Evolutionary conservation across 2,888 invertebrate species (phyloP), one percentile per base, ranked within the genome.

Genomic region (Cyclophora albipunctata): DNA sequence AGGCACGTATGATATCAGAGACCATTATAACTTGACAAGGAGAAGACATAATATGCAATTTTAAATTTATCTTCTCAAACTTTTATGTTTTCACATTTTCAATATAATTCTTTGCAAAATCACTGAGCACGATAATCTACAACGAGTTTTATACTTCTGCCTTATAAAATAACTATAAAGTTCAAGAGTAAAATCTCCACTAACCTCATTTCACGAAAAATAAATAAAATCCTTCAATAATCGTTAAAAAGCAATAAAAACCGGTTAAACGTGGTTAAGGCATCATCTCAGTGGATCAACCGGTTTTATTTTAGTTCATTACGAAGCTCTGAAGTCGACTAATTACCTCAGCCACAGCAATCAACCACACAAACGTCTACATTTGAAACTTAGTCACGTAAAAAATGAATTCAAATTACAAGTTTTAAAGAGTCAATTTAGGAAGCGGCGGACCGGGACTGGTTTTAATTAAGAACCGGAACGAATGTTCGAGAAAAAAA

Each of bases 401-500:
- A 71, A 69, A 68, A 70, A 71, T 67, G 63, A 67, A 73, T 71
- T 67, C 67, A 71, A 77, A 75, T 75, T 69, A 71, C 71, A 75
- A 79, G 66, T 76, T 78, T 73, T 71, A 72, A 77, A 78, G 73
- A 80, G 77, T 78, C 78, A 76, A 80, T 80, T 80, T 73, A 68
- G 73, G 66, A 59, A 66, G 64, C 62, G 59, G 57, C 57, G 58
- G 62, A 48, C 51, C 55, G 62, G 57, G 55, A 59, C 50, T 59
- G 62, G 60, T 69, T 78, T 78, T 79, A 80, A 79, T 79, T 79
- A 79, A 79, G 66, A 64, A 57, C 35, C 52, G 54, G 63, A 59
- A 64, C 63, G 66, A 67, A 63, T 59, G 63, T 58, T 72, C 60
- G 46, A 34, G 50, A 47, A 46, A 42, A 46, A 48, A 51, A 52